Evolutionary conservation across 2,888 invertebrate species (phyloP), one percentile per base, ranked within the genome.

Genomic region (Acronicta psi): DNA sequence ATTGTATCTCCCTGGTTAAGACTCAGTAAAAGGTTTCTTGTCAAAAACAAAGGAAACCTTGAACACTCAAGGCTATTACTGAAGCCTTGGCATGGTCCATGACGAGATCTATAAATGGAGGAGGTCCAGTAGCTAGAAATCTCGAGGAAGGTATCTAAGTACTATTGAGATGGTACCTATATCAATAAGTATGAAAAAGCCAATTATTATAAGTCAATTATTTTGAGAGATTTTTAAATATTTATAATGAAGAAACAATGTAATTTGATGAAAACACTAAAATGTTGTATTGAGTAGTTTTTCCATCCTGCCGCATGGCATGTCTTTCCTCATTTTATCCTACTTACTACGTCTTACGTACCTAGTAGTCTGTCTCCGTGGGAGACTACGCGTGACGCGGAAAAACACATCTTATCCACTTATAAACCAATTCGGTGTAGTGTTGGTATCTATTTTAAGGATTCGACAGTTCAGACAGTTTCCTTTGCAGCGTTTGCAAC

Each of bases 391-490:
- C 37, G 41, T 31, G 65, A 65, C 52, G 54, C 53, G 63, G 56
- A 61, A 71, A 55, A 60, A 62, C 25, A 60, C 23, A 52, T 67
- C 54, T 62, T 62, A 54, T 67, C 59, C 59, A 59, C 59, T 52
- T 59, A 54, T 13, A 45, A 57, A 45, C 37, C 13, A 14, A 25
- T 34, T 59, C 13, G n/a, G 1, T 25, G 17, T 20, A 34, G 8
- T 42, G 17, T 47, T 49, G 41, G 9, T 50, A 38, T 61, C 43
- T 31, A 46, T 34, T 56, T 47, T 36, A 49, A 20, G 23, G 36
- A 59, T n/a, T 7, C 34, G 34, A 6, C 34, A n/a, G 8, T 44
- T 17, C 40, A 40, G n/a, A n/a, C 25, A 38, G 36, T 31, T 44
- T 47, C 11, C 17, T 43, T 11, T 2, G 41, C 13, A 20, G 13